A percentile compares a stretch with the other conserved stretches of the same genome.
These are phyloP conservation scores for Paramormyrops kingsleyae DNA, from an alignment of 2,113 vertebrate species.

Conservation along the genomic window DNA sequence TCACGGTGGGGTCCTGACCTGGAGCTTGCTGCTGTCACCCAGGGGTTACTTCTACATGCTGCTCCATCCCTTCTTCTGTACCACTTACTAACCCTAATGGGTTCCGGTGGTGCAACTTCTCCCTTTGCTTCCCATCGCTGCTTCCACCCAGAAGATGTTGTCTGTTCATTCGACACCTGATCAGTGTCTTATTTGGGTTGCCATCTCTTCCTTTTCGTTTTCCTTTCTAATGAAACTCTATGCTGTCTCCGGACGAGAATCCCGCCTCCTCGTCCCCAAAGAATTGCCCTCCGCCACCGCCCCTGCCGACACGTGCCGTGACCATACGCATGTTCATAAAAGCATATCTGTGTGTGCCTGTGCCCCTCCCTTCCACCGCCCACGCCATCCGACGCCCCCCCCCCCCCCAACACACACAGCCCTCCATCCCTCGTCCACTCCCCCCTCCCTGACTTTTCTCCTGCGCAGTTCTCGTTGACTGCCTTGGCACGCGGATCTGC, in stretches of 20 bases:
- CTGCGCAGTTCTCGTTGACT: constrained; percentile 55
- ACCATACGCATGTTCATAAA: neutral
- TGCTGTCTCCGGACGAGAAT: neutral
- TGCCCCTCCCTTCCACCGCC: neutral
- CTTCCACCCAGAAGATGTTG: neutral
- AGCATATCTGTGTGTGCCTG: neutral
- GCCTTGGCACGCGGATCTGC: constrained; percentile 64
- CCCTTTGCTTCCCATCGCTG: neutral
- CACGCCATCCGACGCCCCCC: neutral
- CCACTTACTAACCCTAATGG: neutral
- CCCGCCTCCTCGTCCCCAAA: neutral
- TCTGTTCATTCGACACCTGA: neutral
- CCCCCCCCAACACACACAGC: neutral
- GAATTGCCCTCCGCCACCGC: neutral
- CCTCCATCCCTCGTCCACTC: neutral
- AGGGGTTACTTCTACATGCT: neutral
- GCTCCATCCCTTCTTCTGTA: neutral
- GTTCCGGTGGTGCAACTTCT: neutral
- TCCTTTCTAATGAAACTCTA: neutral
- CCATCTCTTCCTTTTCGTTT: neutral
- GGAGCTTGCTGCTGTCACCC: neutral
- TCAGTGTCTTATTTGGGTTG: neutral
- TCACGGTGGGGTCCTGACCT: neutral
- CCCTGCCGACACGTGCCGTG: neutral
- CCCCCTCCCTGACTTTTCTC: constrained; percentile 29